A percentile compares a stretch with the other conserved stretches of the same genome.
These are phyloP conservation scores for Caenorhabditis doughertyi DNA, from an alignment of 2,888 invertebrate species.

Conservation along the genomic window DNA sequence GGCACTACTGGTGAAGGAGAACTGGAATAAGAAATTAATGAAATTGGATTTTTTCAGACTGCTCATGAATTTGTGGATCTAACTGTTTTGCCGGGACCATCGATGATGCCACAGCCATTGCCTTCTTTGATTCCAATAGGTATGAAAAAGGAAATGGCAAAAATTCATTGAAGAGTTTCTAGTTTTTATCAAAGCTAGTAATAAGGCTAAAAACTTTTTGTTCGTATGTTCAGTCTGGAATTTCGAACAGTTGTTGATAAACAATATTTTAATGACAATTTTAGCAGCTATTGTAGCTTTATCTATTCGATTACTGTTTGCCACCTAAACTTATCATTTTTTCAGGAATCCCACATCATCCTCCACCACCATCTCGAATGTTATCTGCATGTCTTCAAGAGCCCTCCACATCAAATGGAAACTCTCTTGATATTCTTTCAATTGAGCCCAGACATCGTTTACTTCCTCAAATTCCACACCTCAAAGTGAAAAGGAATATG, in stretches of 20 bases:
- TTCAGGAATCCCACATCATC: conserved; percentile 33
- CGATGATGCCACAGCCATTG: conserved; percentile 55
- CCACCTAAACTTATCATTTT: neutral
- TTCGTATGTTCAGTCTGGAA: too few relatives aligned
- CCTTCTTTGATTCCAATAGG: conserved; percentile 48
- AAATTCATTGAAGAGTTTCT: too few relatives aligned
- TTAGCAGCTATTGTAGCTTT: too few relatives aligned
- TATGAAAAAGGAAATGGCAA: neutral
- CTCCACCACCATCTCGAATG: conserved; percentile 17
- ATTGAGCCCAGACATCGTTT: conserved; percentile 3
- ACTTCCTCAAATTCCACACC: conserved; percentile 8
- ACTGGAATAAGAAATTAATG: neutral
- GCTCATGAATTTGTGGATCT: conserved; percentile 72
- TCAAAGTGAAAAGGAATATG: conserved; percentile 36
- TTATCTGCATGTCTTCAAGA: conserved; percentile 41
- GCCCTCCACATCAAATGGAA: conserved; percentile 54
- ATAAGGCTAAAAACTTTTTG: too few relatives aligned
- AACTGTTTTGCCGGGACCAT: conserved; percentile 66
- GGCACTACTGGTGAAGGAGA: conserved; percentile 63
- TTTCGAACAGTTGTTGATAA: too few relatives aligned
- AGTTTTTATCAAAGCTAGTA: too few relatives aligned
- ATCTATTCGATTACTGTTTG: too few relatives aligned
- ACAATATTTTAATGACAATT: too few relatives aligned
- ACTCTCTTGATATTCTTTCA: neutral
- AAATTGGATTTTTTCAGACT: conserved; percentile 45